These are phyloP conservation scores for Neopipo cinnamomea DNA, from an alignment of 2,113 vertebrate species.

Conservation along the genomic window DNA sequence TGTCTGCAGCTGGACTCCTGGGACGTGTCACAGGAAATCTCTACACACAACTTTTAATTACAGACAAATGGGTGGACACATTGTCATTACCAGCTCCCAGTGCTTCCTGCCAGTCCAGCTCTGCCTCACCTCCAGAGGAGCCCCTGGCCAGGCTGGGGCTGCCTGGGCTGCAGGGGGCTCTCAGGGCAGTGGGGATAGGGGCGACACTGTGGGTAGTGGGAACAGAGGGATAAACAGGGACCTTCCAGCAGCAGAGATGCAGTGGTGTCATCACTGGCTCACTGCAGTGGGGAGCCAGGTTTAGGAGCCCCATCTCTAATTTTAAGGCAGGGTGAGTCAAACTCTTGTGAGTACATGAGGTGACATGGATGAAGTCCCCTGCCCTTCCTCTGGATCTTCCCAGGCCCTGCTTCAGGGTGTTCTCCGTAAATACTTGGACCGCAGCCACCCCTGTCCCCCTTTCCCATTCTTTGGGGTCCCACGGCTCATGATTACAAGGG, in stretches of 20 bases:
- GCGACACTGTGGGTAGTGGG: accelerated
- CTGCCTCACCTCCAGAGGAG: neutral
- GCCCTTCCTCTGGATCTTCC: neutral
- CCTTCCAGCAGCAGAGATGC: neutral
- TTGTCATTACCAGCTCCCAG: neutral
- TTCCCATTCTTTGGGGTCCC: too few species aligned
- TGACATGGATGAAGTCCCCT: accelerated
- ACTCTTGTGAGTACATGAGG: neutral
- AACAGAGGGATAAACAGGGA: neutral
- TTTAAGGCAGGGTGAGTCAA: neutral
- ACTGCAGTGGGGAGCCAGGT: accelerated
- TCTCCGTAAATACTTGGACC: neutral
- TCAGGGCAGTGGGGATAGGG: accelerated
- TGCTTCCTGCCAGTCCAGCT: neutral
- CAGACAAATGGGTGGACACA: slow-evolving; percentile 67
- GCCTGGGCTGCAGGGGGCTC: accelerated
- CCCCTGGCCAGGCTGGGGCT: neutral
- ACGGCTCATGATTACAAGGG: accelerated
- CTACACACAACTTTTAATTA: slow-evolving; percentile 73
- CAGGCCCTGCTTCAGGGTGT: neutral
- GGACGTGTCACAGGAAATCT: slow-evolving; percentile 73
- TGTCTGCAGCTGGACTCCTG: slow-evolving; percentile 69
- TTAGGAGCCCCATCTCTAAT: neutral
- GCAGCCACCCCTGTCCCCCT: neutral
- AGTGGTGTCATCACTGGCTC: accelerated